phyloP scores from a whole-genome alignment of 1,140 invertebrate species.

The Zaprionus capensis region DNA sequence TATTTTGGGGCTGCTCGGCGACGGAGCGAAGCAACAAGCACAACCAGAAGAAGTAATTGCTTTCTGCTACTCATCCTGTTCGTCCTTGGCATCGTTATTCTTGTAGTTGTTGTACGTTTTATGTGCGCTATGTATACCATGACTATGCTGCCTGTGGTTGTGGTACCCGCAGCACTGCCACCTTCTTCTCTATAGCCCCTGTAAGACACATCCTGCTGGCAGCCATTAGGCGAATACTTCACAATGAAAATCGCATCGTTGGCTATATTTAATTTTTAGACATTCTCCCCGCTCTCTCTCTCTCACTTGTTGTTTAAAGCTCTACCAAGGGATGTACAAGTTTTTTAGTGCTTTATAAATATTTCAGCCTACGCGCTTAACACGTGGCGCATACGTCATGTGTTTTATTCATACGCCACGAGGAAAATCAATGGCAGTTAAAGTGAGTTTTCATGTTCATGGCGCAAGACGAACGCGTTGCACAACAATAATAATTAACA shows the following conservation, averaged over 20 bases:
- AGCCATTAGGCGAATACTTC: constrained; percentile 45
- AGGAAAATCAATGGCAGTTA: constrained; percentile 22
- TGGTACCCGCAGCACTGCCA: not conserved
- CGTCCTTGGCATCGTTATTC: constrained; percentile 40
- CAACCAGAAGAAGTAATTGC: constrained; percentile 70
- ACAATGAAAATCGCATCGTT: constrained; percentile 47
- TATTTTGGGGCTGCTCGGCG: constrained; percentile 14
- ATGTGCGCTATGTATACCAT: constrained; percentile 27
- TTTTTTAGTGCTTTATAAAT: constrained; percentile 53
- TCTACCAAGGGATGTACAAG: not conserved
- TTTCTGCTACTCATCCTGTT: constrained; percentile 63
- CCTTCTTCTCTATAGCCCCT: constrained; percentile 29
- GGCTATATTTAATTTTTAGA: constrained; percentile 61
- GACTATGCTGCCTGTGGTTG: constrained; percentile 53
- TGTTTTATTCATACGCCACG: constrained; percentile 39
- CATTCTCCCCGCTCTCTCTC: not conserved
- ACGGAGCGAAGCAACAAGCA: constrained; percentile 65
- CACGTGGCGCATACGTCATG: constrained; percentile 47
- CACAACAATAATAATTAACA: constrained; percentile 19
- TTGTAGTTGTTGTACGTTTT: constrained; percentile 30
- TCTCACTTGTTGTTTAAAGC: constrained; percentile 37
- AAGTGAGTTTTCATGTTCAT: constrained; percentile 37
- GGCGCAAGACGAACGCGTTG: not conserved
- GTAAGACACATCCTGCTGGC: constrained; percentile 39
- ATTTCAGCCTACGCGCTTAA: constrained; percentile 22